Conservation (phyloP, 2,797 vertebrate genomes). For the Simalia tracyae region DNA sequence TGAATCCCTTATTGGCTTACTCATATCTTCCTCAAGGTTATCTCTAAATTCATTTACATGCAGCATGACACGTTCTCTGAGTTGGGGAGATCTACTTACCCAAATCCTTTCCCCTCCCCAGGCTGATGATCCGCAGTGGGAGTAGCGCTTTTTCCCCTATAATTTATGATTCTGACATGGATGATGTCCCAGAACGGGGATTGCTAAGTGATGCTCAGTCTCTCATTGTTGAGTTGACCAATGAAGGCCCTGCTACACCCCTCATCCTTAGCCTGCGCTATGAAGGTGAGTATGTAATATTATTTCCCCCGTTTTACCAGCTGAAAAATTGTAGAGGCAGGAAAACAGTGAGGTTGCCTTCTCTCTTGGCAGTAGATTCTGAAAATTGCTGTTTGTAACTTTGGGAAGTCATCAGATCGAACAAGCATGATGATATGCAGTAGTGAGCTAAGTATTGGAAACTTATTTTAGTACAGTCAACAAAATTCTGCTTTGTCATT, state of each 20-base stretch:
- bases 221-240: conserved; percentile 87
- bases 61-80: background rate
- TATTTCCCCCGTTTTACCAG: no score
- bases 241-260: conserved; percentile 87
- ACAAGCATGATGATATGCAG: background rate
- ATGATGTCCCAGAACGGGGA: conserved; percentile 88
- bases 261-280: conserved; percentile 87
- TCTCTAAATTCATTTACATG: background rate
- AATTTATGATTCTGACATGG: conserved; percentile 89
- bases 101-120: conserved; percentile 44
- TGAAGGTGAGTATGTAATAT: conserved; percentile 77
- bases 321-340: background rate
- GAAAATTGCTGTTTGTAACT: background rate
- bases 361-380: background rate
- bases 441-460: background rate
- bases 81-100: background rate
- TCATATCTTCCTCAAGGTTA: background rate
- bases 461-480: background rate
- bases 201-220: conserved; percentile 85
- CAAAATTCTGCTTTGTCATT: background rate
- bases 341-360: background rate
- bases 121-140: conserved; percentile 87
- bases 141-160: conserved; percentile 81
- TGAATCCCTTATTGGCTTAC: background rate
- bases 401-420: background rate